A percentile compares a stretch with the other conserved stretches of the same genome.
These are phyloP conservation scores for Podilymbus podiceps DNA, from an alignment of 2,113 vertebrate genomes.

Conservation along the genomic window DNA sequence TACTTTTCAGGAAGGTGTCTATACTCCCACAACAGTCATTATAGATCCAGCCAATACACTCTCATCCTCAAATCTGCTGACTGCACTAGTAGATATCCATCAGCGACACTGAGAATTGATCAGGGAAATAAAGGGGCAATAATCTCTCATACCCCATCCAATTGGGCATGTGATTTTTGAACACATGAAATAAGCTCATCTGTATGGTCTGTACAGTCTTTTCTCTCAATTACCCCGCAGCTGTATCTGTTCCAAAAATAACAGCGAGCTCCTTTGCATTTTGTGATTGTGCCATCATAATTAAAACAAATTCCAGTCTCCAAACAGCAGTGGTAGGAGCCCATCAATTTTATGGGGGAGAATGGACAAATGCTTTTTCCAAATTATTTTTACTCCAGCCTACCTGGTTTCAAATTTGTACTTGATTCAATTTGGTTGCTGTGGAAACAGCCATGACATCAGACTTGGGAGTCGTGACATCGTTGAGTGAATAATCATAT, in stretches of 20 bases:
- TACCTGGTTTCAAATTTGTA: neutral
- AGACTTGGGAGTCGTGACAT: slow-evolving; percentile 37
- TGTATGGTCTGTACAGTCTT: neutral
- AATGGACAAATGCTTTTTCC: neutral
- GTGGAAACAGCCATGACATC: slow-evolving; percentile 35
- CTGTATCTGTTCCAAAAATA: slow-evolving; percentile 47
- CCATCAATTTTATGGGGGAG: neutral
- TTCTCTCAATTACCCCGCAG: slow-evolving; percentile 19
- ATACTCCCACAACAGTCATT: neutral
- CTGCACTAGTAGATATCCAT: neutral
- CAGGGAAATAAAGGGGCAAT: neutral
- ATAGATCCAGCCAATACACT: neutral
- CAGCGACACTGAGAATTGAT: neutral
- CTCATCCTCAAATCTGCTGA: neutral
- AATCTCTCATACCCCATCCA: neutral
- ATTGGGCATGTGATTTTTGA: neutral
- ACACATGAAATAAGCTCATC: neutral
- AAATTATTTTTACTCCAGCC: neutral
- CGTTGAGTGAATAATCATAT: neutral
- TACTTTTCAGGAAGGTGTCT: neutral
- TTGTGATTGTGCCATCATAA: slow-evolving; percentile 43
- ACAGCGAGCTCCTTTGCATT: slow-evolving; percentile 44
- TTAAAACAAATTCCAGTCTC: slow-evolving; percentile 28
- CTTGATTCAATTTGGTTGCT: neutral
- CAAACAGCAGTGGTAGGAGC: neutral